A percentile compares a stretch with the other conserved stretches of the same genome.
phyloP scores from a whole-genome alignment of 2,797 vertebrate genomes.

The Sparus aurata region DNA sequence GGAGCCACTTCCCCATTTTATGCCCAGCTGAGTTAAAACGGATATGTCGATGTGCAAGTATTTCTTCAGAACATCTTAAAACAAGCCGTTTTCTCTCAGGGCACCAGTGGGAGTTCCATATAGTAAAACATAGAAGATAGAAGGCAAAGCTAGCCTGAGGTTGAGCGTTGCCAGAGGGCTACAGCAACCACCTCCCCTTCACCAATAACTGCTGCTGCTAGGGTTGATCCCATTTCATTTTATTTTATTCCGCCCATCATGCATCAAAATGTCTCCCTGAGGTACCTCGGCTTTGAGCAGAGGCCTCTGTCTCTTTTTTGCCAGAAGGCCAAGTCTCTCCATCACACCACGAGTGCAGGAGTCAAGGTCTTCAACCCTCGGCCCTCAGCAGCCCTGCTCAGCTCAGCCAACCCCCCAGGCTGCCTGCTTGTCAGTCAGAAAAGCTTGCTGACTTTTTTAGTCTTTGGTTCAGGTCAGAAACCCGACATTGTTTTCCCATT shows the following conservation, averaged over 20 bases:
- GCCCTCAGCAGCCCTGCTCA: slow-evolving; percentile 77
- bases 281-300: slow-evolving; percentile 76
- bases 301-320: slow-evolving; percentile 77
- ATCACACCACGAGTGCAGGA: slow-evolving; percentile 80
- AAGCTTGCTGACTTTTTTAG: slow-evolving; percentile 76
- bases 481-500: slow-evolving; percentile 74
- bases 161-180: slow-evolving; percentile 78
- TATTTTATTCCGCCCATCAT: slow-evolving; percentile 83
- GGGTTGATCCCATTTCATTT: slow-evolving; percentile 77
- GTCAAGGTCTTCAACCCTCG: slow-evolving; percentile 85
- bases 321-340: slow-evolving; percentile 85
- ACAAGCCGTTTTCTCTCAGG: slow-evolving; percentile 76
- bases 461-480: slow-evolving; percentile 79
- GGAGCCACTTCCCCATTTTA: slow-evolving; percentile 76
- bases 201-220: slow-evolving; percentile 72
- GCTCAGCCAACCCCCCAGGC: slow-evolving; percentile 79
- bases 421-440: slow-evolving; percentile 80
- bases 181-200: slow-evolving; percentile 65
- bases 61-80: slow-evolving; percentile 80
- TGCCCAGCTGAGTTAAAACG: slow-evolving; percentile 78
- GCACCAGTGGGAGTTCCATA: slow-evolving; percentile 78
- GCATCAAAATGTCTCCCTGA: slow-evolving; percentile 84
- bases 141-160: slow-evolving; percentile 76
- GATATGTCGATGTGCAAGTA: slow-evolving; percentile 73
- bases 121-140: slow-evolving; percentile 71